phyloP scores from a whole-genome alignment of 2,113 vertebrate genomes.

The Hassar affinis region DNA sequence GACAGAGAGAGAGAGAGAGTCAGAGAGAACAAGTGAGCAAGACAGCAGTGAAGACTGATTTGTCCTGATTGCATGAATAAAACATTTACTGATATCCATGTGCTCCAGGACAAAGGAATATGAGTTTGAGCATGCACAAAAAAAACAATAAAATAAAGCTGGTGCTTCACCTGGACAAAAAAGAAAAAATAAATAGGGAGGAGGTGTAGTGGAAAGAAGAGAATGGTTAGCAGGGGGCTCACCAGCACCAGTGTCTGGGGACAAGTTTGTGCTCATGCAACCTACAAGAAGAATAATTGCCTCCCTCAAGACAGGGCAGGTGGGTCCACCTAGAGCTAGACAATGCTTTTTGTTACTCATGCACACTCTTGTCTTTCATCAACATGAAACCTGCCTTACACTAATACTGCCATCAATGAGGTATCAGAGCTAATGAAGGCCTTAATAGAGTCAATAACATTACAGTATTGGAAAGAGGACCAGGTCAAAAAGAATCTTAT shows the following conservation, averaged over 20 bases:
- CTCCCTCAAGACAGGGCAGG: slow-evolving; percentile 75
- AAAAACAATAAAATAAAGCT: slow-evolving; percentile 58
- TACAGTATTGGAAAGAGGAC: slow-evolving; percentile 35
- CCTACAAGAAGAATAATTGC: slow-evolving; percentile 74
- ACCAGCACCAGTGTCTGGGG: slow-evolving; percentile 63
- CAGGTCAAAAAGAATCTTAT: slow-evolving; percentile 48
- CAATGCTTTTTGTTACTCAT: slow-evolving; percentile 57
- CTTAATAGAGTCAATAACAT: slow-evolving; percentile 56
- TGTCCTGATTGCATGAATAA: slow-evolving; percentile 70
- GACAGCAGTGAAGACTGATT: slow-evolving; percentile 59
- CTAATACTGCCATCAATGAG: slow-evolving; percentile 69
- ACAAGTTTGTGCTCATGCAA: slow-evolving; percentile 60
- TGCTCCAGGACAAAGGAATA: slow-evolving; percentile 59
- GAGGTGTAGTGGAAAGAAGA: slow-evolving; percentile 33
- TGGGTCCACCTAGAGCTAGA: slow-evolving; percentile 64
- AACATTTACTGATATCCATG: slow-evolving; percentile 72
- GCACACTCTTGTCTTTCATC: slow-evolving; percentile 62
- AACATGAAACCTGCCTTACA: slow-evolving; percentile 59
- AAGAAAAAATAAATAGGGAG: background rate
- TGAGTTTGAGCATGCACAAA: slow-evolving; percentile 69
- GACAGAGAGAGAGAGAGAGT: slow-evolving; percentile 19
- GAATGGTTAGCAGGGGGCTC: slow-evolving; percentile 69
- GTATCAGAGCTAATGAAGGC: slow-evolving; percentile 66
- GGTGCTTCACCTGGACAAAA: slow-evolving; percentile 43
- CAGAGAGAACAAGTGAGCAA: background rate